These are phyloP conservation scores for Periparus ater DNA, from an alignment of 2,797 vertebrate genomes.

Conservation along the genomic window DNA sequence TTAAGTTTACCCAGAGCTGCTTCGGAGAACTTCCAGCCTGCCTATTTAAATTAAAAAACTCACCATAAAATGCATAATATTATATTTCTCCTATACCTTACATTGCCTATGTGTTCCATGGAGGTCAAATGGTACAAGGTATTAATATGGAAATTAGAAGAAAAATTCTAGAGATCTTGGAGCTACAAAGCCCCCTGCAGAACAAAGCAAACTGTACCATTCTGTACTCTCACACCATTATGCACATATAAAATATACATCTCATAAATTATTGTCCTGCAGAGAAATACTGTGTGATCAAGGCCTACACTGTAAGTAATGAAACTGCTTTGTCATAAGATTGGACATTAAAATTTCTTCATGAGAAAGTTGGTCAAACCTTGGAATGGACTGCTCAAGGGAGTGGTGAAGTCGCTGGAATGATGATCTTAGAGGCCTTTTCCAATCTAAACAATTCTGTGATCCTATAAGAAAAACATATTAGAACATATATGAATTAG, in stretches of 20 bases:
- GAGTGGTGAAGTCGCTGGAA: background rate
- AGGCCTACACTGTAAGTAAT: background rate
- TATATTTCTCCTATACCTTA: background rate
- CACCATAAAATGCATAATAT: background rate
- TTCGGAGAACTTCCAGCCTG: background rate
- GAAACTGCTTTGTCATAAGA: background rate
- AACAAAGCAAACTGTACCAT: background rate
- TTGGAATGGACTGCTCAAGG: background rate
- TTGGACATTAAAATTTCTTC: background rate
- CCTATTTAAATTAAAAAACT: background rate
- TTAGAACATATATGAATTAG: background rate
- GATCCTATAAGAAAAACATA: background rate
- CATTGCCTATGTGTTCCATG: rapidly evolving
- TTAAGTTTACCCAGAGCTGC: background rate
- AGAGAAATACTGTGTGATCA: background rate
- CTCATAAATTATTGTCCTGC: background rate
- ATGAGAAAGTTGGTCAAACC: background rate
- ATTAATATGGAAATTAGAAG: background rate
- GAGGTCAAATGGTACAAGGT: background rate
- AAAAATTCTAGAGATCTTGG: background rate
- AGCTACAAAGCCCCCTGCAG: background rate
- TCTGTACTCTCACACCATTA: background rate
- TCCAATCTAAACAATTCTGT: background rate
- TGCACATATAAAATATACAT: background rate
- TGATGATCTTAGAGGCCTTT: background rate